Evolutionary conservation across 2,888 invertebrate species (phyloP).

Genomic region (Aphidius colemani): DNA sequence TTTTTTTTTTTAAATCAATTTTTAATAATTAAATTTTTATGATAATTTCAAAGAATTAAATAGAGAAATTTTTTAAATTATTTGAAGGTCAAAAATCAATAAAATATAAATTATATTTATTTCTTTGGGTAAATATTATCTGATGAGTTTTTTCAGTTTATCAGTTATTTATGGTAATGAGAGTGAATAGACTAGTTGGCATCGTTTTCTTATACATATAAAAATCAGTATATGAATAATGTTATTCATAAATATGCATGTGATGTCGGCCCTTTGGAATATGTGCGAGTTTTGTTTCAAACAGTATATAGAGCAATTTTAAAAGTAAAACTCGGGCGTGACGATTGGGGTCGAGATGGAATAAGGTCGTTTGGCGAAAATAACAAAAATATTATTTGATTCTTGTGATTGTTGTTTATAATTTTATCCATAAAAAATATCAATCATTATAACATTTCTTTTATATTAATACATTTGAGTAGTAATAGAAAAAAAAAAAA

Average conservation of each 20-base stretch:
- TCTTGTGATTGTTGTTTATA: too few relatives aligned
- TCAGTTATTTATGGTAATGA: slow-evolving; percentile 53
- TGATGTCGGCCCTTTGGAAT: slow-evolving; percentile 31
- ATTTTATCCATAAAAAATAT: too few relatives aligned
- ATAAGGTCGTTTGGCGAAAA: slow-evolving; percentile 44
- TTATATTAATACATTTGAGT: too few relatives aligned
- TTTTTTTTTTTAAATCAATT: neutral
- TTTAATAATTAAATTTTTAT: neutral
- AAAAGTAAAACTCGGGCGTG: slow-evolving; percentile 44
- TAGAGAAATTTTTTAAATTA: too few relatives aligned
- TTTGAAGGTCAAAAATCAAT: neutral
- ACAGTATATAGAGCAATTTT: slow-evolving; percentile 29
- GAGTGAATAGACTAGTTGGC: slow-evolving; percentile 43
- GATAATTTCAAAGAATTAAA: too few relatives aligned
- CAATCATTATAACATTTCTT: too few relatives aligned
- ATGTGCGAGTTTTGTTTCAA: slow-evolving; percentile 26
- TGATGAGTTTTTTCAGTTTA: slow-evolving; percentile 39
- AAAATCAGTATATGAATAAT: slow-evolving; percentile 55
- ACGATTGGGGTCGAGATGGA: slow-evolving; percentile 53
- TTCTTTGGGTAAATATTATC: too few relatives aligned
- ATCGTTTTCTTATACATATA: slow-evolving; percentile 48
- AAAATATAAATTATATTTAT: neutral
- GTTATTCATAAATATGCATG: slow-evolving; percentile 56
- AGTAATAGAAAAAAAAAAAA: too few relatives aligned
- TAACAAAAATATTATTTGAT: too few relatives aligned